A percentile compares a stretch with the other conserved stretches of the same genome.
These are phyloP conservation scores for Lepidocyrtoides sp. DNA, from an alignment of 2,888 invertebrate species.

Conservation along the genomic window DNA sequence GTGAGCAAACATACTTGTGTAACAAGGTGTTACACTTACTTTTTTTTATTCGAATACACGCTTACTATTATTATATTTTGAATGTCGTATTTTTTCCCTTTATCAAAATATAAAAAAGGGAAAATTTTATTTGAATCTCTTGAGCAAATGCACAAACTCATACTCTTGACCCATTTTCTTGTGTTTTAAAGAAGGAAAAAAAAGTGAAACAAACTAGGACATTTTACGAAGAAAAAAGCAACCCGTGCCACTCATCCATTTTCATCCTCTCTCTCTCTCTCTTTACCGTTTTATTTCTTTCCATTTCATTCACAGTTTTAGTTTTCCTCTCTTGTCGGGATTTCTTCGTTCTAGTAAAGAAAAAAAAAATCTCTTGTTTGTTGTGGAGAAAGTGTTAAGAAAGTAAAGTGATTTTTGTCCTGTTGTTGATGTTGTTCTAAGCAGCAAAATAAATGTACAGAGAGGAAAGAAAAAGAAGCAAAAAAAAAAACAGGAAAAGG, in stretches of 20 bases:
- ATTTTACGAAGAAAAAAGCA: neutral
- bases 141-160: neutral
- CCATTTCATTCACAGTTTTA: conserved; percentile 37
- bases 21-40: no score
- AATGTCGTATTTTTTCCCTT: neutral
- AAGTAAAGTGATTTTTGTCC: conserved; percentile 13
- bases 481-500: neutral
- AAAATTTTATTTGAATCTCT: no score
- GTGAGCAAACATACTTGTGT: no score
- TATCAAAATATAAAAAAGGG: no score
- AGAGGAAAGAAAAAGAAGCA: neutral
- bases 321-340: neutral
- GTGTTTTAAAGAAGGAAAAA: neutral
- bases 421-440: no score
- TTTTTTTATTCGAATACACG: no score
- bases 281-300: neutral
- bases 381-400: neutral
- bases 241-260: conserved; percentile 54
- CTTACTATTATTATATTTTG: no score
- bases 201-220: neutral
- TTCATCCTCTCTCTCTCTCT: neutral
- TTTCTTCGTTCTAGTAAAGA: neutral
- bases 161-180: conserved; percentile 3
- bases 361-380: neutral
- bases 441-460: neutral